Percentiles rank a stretch among this genome's conserved stretches.
Conservation (phyloP, 1,140 invertebrate species). For the Dryas iulia region DNA sequence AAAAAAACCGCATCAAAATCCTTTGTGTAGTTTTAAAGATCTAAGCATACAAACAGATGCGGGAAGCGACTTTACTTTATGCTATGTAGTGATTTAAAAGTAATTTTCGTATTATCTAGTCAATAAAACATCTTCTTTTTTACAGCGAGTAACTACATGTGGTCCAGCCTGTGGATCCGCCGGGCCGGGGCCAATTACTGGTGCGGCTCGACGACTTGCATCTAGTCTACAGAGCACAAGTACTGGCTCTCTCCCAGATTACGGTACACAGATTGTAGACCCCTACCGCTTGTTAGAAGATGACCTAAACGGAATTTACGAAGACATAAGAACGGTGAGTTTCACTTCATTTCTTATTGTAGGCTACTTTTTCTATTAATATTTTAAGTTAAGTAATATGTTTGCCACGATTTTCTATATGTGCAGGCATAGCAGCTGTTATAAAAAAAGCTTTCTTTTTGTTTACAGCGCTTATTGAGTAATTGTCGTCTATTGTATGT, state of each 20-base stretch:
- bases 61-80: too few relatives aligned
- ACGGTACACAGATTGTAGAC: constrained; percentile 85
- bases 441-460: too few relatives aligned
- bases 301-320: constrained; percentile 90
- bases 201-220: constrained; percentile 62
- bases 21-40: too few relatives aligned
- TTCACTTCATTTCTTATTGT: not conserved
- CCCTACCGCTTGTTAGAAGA: constrained; percentile 92
- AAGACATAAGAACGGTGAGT: constrained; percentile 89
- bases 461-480: too few relatives aligned
- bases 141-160: constrained; percentile 67
- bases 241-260: constrained; percentile 88
- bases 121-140: not conserved
- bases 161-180: constrained; percentile 62
- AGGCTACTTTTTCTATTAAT: too few relatives aligned
- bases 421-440: too few relatives aligned
- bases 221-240: constrained; percentile 80
- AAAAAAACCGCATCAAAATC: too few relatives aligned
- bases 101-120: not conserved
- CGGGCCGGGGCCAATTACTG: constrained; percentile 45
- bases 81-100: not conserved
- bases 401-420: too few relatives aligned
- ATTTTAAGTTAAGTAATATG: too few relatives aligned
- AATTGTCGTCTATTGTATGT: too few relatives aligned
- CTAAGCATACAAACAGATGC: too few relatives aligned